Conservation (phyloP, 2,797 vertebrate species). For the Mus spretus region DNA sequence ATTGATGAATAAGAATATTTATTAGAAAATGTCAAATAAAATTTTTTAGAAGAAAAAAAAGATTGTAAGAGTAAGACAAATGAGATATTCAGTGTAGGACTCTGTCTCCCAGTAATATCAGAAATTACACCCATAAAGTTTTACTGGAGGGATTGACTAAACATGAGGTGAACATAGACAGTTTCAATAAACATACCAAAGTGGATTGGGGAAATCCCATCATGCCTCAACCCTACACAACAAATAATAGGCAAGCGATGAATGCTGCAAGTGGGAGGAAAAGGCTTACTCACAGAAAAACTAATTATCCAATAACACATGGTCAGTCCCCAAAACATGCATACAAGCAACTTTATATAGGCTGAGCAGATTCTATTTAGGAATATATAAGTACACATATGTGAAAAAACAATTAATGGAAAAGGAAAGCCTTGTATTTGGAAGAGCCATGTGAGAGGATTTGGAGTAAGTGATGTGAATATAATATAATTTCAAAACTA, state of each 20-base stretch:
- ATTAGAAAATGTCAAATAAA: too few relatives aligned
- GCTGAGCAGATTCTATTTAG: background rate
- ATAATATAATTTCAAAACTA: background rate
- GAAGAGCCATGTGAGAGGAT: background rate
- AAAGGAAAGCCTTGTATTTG: background rate
- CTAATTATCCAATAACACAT: background rate
- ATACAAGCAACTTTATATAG: background rate
- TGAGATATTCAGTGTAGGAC: background rate
- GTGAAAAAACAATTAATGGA: background rate
- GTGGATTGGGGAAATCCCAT: background rate
- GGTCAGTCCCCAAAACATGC: background rate
- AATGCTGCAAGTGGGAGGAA: background rate
- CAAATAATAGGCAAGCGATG: background rate
- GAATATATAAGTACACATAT: background rate
- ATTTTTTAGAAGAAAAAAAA: background rate
- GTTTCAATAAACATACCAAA: background rate
- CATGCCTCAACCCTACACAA: background rate
- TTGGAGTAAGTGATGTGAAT: background rate
- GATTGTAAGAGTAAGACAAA: background rate
- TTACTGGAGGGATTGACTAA: background rate
- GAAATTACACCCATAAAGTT: background rate
- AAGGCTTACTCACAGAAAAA: background rate
- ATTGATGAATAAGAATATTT: background rate
- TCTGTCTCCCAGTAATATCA: background rate
- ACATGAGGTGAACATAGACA: background rate